Conservation (phyloP, 2,797 vertebrate genomes). For the Gobio occitaniae region DNA sequence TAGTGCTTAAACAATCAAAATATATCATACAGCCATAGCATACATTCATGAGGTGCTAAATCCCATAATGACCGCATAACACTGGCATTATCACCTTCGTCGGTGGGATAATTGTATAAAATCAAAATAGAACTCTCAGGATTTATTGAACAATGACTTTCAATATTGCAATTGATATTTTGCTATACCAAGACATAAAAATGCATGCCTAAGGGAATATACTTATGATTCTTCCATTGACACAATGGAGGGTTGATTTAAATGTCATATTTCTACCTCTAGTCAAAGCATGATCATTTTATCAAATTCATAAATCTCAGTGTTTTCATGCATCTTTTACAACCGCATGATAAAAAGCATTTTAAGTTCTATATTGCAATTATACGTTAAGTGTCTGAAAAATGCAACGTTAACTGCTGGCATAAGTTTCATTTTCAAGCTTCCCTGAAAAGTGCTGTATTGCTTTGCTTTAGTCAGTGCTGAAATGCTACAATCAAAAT, state of each 20-base stretch:
- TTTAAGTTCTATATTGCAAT: constrained; percentile 5
- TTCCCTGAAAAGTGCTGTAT: constrained; percentile 47
- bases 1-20: constrained; percentile 65
- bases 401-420: constrained; percentile 38
- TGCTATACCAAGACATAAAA: constrained; percentile 35
- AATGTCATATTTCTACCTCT: constrained; percentile 24
- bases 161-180: constrained; percentile 26
- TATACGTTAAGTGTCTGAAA: neutral
- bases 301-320: constrained; percentile 17
- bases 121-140: constrained; percentile 37
- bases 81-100: constrained; percentile 45
- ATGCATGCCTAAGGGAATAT: constrained; percentile 51
- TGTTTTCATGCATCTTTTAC: constrained; percentile 36
- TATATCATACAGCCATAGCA: constrained; percentile 71
- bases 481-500: constrained; percentile 42
- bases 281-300: constrained; percentile 35
- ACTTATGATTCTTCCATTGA: constrained; percentile 37
- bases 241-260: constrained; percentile 32
- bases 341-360: constrained; percentile 10
- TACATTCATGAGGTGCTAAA: constrained; percentile 54
- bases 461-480: constrained; percentile 49
- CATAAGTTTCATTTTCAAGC: constrained; percentile 32
- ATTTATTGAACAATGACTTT: constrained; percentile 13
- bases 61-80: constrained; percentile 46
- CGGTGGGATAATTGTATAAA: constrained; percentile 33